phyloP scores from a whole-genome alignment of 2,888 invertebrate genomes.

The Fabriciana adippe region DNA sequence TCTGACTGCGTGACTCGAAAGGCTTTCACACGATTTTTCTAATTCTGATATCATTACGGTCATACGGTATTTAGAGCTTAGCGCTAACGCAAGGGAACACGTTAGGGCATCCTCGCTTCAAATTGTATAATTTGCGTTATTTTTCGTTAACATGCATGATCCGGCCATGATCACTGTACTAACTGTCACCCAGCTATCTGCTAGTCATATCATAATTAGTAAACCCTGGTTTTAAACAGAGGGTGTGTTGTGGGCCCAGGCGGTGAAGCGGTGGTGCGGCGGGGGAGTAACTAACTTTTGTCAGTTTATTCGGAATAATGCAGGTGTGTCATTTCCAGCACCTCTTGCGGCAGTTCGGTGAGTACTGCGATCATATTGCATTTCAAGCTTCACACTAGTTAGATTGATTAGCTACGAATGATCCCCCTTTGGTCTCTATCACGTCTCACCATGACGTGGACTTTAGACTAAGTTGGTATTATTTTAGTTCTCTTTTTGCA shows the following conservation, averaged over 20 bases:
- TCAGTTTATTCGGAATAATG: constrained; percentile 75
- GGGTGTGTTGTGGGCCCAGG: constrained; percentile 68
- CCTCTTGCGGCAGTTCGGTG: constrained; percentile 80
- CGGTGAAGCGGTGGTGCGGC: constrained; percentile 61
- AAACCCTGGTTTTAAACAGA: constrained; percentile 78
- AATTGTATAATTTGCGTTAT: constrained; percentile 69
- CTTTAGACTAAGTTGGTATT: neutral
- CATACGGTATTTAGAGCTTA: constrained; percentile 61
- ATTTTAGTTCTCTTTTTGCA: neutral
- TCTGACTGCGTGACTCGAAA: constrained; percentile 52
- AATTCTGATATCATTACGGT: constrained; percentile 55
- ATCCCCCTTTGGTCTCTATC: constrained; percentile 23
- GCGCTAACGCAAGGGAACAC: constrained; percentile 66
- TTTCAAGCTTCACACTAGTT: constrained; percentile 43
- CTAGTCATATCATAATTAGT: constrained; percentile 68
- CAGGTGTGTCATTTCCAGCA: constrained; percentile 84
- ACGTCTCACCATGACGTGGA: constrained; percentile 22
- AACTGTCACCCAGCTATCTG: constrained; percentile 50
- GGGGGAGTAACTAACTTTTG: constrained; percentile 66
- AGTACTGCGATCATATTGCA: constrained; percentile 60
- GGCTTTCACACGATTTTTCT: constrained; percentile 47
- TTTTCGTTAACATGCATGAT: constrained; percentile 72
- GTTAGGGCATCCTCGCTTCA: constrained; percentile 64
- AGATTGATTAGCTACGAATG: constrained; percentile 22
- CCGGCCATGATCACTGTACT: constrained; percentile 60